Conservation (phyloP, 2,113 vertebrate species). For the Sardina pilchardus region DNA sequence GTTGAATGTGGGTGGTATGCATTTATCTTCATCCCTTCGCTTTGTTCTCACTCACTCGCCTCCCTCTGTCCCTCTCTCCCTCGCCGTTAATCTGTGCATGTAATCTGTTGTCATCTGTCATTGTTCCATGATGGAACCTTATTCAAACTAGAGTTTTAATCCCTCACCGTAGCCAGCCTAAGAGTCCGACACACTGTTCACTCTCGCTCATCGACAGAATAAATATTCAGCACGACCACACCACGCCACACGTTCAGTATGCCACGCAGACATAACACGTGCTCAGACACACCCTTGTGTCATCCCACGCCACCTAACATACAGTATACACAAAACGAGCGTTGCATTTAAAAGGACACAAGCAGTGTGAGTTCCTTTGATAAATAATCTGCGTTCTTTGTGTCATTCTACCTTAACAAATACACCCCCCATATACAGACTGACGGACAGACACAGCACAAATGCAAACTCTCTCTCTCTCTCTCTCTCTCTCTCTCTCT, state of each 20-base stretch:
- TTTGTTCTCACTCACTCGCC: background rate
- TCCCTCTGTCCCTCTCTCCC: background rate
- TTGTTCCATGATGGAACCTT: slow-evolving; percentile 65
- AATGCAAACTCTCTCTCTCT: background rate
- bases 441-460: background rate
- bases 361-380: no score
- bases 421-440: background rate
- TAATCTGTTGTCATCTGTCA: slow-evolving; percentile 73
- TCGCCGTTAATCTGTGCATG: slow-evolving; percentile 62
- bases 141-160: slow-evolving; percentile 67
- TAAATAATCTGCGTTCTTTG: background rate
- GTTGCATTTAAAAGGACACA: background rate
- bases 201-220: background rate
- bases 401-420: background rate
- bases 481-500: no score
- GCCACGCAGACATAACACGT: background rate
- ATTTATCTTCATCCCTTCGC: background rate
- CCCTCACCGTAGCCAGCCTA: slow-evolving; percentile 55
- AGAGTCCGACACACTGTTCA: slow-evolving; percentile 42
- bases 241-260: background rate
- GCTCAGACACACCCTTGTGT: background rate
- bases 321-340: background rate
- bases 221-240: background rate
- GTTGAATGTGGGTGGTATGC: background rate
- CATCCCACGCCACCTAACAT: background rate